A percentile compares a stretch with the other conserved stretches of the same genome.
These are phyloP conservation scores for Motacilla tschutschensis DNA, from an alignment of 2,113 vertebrate genomes.

Conservation along the genomic window DNA sequence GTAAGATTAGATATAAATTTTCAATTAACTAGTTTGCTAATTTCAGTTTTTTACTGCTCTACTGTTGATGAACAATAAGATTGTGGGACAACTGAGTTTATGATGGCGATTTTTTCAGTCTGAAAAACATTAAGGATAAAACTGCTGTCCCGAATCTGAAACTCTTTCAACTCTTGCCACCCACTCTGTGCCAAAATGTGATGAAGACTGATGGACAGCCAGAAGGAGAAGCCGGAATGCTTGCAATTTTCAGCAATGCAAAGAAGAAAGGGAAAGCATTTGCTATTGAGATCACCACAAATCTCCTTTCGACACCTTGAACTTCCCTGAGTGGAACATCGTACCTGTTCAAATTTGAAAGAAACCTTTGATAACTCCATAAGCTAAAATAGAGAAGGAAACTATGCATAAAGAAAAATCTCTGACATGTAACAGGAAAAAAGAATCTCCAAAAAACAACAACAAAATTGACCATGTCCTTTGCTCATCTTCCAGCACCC, in stretches of 20 bases:
- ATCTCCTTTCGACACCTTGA: not conserved
- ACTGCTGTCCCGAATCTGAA: not conserved
- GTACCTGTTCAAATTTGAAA: not conserved
- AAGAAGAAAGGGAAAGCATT: not conserved
- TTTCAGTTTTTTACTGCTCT: not conserved
- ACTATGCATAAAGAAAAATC: not conserved
- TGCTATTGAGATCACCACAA: not conserved
- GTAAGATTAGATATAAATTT: not conserved
- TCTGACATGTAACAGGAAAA: not conserved
- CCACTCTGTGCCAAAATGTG: not conserved
- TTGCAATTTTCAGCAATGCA: not conserved
- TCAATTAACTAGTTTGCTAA: not conserved
- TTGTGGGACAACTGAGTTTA: not conserved
- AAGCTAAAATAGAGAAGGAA: not conserved
- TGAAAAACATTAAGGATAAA: not conserved
- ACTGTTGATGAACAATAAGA: not conserved
- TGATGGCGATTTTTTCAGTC: not conserved
- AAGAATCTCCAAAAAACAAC: not conserved
- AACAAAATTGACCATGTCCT: not conserved
- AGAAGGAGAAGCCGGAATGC: not conserved
- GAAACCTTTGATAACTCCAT: not conserved
- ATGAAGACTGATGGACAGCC: not conserved
- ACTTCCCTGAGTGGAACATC: not conserved
- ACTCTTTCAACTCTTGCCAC: not conserved
- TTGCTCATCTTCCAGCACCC: not conserved